Base-by-base conservation (phyloP, 2,113 vertebrate species). In the Origma solitaria region DNA sequence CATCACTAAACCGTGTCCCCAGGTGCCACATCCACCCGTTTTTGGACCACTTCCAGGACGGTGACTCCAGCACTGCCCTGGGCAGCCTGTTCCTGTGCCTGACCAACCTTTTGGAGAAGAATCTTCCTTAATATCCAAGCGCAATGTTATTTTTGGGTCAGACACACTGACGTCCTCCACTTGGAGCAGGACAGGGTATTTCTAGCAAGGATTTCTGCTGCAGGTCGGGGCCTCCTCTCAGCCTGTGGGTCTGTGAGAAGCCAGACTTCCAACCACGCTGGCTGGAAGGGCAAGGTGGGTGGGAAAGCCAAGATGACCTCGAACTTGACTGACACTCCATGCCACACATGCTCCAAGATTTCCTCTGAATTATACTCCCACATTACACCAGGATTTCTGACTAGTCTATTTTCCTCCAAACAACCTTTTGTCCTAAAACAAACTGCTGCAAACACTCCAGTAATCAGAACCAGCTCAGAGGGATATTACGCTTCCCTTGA, bases 401-500 rank as follows among this genome's bases (percentile, higher is more conserved):
- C 81, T 45, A 49, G 64, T 69, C 68, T 83, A 16, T 88, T 86
- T 91, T 66, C 66, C 80, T 51, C 86, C 83, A 82, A 94, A 88
- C 70, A 94, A 86, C 68, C 70, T 91, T 47, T 60, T 82, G 62
- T 78, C 76, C 69, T 64, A 79, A 79, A 94, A 89, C 66, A 96
- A 94, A 78, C 49, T 69, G 38, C 80, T 96, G 79, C 61, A 71
- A 84, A 38, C 71, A 25, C 75, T 90, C 82, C 88, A 83, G 49
- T 35, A 72, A 84, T 49, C 81, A 86, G 65, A 79, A 93, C 49
- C 69, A 84, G 40, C 58, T 80, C 27, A 5, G 28, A 60, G 68
- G 76, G 35, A 82, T 33, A 50, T 64, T 37, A 25, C 2, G 6
- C 54, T 64, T 70, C 82, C 84, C 86, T 57, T 42, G 12, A 88